These are phyloP conservation scores for Xenopus borealis DNA, from an alignment of 2,113 vertebrate genomes.

Conservation along the genomic window DNA sequence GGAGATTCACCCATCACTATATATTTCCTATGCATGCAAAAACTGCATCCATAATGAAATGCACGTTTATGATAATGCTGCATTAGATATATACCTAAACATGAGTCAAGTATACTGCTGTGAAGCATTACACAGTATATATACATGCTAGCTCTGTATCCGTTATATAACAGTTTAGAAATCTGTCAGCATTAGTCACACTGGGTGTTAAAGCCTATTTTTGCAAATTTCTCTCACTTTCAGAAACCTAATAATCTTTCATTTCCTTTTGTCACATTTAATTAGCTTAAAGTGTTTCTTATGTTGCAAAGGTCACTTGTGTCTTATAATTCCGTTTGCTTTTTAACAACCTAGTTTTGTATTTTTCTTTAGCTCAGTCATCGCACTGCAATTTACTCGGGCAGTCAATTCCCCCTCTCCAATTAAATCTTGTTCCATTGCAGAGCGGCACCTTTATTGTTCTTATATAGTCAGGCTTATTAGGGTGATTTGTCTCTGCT, in stretches of 20 bases:
- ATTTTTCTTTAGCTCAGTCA: neutral
- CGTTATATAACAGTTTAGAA: neutral
- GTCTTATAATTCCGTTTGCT: neutral
- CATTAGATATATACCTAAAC: too few species aligned
- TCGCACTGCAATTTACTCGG: neutral
- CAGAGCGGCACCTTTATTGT: neutral
- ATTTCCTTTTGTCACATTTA: slow-evolving; percentile 7
- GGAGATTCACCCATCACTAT: too few species aligned
- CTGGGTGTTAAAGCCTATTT: neutral
- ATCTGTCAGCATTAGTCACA: neutral
- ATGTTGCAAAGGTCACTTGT: neutral
- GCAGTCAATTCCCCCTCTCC: neutral
- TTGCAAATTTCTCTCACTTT: neutral
- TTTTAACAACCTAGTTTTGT: neutral
- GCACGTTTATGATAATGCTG: too few species aligned
- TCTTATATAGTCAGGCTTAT: too few species aligned
- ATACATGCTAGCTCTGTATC: too few species aligned
- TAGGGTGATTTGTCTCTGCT: too few species aligned
- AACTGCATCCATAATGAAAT: too few species aligned
- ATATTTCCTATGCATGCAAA: too few species aligned
- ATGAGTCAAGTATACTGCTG: too few species aligned
- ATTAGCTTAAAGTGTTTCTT: neutral
- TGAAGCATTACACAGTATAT: too few species aligned
- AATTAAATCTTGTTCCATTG: neutral
- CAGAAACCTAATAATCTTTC: neutral